These are phyloP conservation scores for Aromia moschata DNA, from an alignment of 2,888 invertebrate genomes.

Conservation along the genomic window DNA sequence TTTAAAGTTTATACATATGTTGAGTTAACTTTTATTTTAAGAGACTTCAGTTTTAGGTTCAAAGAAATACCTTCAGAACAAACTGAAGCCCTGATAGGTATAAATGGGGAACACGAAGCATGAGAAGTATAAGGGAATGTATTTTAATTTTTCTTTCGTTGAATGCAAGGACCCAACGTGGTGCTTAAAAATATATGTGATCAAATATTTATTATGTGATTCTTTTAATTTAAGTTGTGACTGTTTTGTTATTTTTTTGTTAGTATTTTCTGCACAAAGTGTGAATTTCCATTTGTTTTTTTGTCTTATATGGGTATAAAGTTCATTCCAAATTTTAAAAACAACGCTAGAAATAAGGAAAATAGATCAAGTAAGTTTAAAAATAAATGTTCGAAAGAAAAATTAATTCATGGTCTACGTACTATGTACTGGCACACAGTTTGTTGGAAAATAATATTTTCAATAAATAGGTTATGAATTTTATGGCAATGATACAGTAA, in stretches of 20 bases:
- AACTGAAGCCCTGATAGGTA: slow-evolving; percentile 74
- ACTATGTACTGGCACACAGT: too few relatives aligned
- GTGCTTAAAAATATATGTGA: slow-evolving; percentile 41
- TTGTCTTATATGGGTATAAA: too few relatives aligned
- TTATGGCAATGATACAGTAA: too few relatives aligned
- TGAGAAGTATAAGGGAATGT: slow-evolving; percentile 42
- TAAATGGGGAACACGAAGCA: slow-evolving; percentile 68
- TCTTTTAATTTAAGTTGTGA: slow-evolving; percentile 18
- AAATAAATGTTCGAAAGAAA: too few relatives aligned
- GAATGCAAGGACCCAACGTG: slow-evolving; percentile 32
- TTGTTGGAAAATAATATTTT: too few relatives aligned
- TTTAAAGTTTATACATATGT: too few relatives aligned
- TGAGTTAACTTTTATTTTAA: too few relatives aligned
- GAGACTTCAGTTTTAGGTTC: slow-evolving; percentile 65
- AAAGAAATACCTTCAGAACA: slow-evolving; percentile 74
- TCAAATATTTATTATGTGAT: slow-evolving; percentile 37
- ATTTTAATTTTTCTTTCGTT: slow-evolving; percentile 12
- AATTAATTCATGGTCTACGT: too few relatives aligned
- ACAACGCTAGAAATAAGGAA: too few relatives aligned
- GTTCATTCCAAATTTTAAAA: too few relatives aligned
- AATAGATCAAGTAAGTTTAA: too few relatives aligned
- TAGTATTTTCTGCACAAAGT: slow-evolving; percentile 10
- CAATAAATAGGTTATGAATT: too few relatives aligned
- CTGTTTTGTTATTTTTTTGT: slow-evolving; percentile 21
- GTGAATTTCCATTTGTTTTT: slow-evolving; percentile 5